Base-by-base conservation (phyloP, 2,113 vertebrate genomes). In the Clarias macrocephalus region DNA sequence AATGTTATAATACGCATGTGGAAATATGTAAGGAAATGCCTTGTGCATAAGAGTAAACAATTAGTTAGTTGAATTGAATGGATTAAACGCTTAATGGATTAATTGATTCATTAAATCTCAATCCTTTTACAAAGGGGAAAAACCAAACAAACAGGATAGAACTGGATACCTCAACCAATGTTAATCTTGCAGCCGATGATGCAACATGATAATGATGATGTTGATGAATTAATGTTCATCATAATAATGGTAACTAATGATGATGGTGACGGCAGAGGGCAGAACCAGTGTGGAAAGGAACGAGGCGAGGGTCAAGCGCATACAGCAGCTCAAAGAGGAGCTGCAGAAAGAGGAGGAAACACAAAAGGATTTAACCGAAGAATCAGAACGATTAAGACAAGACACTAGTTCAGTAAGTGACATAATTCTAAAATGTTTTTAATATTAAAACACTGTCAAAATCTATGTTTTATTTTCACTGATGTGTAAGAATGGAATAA, bases 271-370 rank as follows among this genome's bases (percentile, higher is more conserved):
- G 80, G 56, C 90, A 95, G 94, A 95, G 85, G 94, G 93, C 11
- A 92, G 91, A 90, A 92, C 89, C 66, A 90, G 90, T 37, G 85
- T 91, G 18, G 93, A 94, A 70, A 92, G 89, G 57, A 92, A 93
- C 87, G 91, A 93, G 89, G 91, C 93, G 80, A 92, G 93, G 52
- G 87, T 95, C 18, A 72, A 11, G 3, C 90, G 89, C 82, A 95
- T 96, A 86, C 92, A 93, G 85, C 90, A 94, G 88, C 92, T 96
- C 48, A 93, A 88, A 82, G 93, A 93, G 23, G 87, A 92, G 83
- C 89, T 95, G 33, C 90, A 88, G 86, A 90, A 92, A 63, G 94
- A 94, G 86, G 90, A 90, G 16, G 79, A 85, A 28, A 93, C 75
- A 79, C 84, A 79, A 13, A 85, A 63, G 7, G 48, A 90, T 10